A percentile compares a stretch with the other conserved stretches of the same genome.
phyloP scores from a whole-genome alignment of 2,888 invertebrate species.

The Diploptera punctata region DNA sequence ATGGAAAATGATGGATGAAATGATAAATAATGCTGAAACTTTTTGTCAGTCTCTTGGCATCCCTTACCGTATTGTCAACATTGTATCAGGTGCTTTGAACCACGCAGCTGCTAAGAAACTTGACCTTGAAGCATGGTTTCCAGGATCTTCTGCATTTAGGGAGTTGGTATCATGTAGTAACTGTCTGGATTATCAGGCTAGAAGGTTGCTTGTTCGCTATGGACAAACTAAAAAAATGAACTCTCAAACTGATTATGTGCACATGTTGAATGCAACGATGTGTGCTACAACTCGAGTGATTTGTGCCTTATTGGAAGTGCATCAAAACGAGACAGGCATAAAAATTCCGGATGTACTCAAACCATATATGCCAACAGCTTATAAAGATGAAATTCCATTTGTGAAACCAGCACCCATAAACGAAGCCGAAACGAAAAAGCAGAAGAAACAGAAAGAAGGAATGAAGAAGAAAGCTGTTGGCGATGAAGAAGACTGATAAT shows the following conservation, averaged over 20 bases:
- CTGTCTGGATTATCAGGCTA: constrained; percentile 96
- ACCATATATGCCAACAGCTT: constrained; percentile 66
- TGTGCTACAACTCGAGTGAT: constrained; percentile 97
- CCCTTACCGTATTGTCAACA: constrained; percentile 95
- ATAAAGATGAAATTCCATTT: constrained; percentile 87
- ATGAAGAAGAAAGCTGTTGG: constrained; percentile 20
- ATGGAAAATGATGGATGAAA: constrained; percentile 98
- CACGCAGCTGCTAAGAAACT: constrained; percentile 98
- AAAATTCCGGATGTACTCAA: constrained; percentile 69
- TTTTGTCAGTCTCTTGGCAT: constrained; percentile 89
- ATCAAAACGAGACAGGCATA: constrained; percentile 94
- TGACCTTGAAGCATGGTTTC: constrained; percentile 99
- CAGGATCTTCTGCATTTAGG: constrained; percentile 89
- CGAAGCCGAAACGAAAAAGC: constrained; percentile 74
- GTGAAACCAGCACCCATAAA: constrained; percentile 96
- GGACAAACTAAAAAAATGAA: constrained; percentile 98
- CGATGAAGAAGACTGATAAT: too few relatives aligned
- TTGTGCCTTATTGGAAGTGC: constrained; percentile 84
- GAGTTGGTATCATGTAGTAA: constrained; percentile 99
- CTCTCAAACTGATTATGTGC: constrained; percentile 87
- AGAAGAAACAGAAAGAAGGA: constrained; percentile 30
- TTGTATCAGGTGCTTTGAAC: constrained; percentile 98
- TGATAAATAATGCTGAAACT: constrained; percentile 94
- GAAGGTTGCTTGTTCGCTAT: constrained; percentile 85
- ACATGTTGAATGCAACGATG: constrained; percentile 99